phyloP scores from a whole-genome alignment of 2,888 invertebrate species.

The Subacronicta megacephala region DNA sequence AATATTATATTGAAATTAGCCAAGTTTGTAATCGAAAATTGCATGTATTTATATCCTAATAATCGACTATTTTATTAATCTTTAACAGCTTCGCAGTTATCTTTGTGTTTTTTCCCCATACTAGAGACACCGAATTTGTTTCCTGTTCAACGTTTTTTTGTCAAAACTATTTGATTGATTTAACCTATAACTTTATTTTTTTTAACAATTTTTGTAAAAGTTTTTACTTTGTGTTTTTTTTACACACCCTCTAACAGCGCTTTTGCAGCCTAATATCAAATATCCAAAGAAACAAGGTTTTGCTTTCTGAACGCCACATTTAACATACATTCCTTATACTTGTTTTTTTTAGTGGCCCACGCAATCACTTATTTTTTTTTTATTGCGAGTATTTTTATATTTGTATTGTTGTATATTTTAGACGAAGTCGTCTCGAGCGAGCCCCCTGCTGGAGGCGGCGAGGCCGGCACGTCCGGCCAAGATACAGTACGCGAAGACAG shows the following conservation, averaged over 20 bases:
- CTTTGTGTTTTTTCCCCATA: not conserved
- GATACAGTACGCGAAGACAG: constrained; percentile 88
- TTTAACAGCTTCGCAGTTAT: constrained; percentile 22
- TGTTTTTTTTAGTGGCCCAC: not conserved
- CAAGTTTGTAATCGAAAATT: not conserved
- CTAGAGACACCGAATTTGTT: constrained; percentile 1
- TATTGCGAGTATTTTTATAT: too few relatives aligned
- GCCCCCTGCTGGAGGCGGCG: constrained; percentile 80
- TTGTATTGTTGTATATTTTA: constrained; percentile 45
- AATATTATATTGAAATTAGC: too few relatives aligned
- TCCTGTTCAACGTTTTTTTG: not conserved
- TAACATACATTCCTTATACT: not conserved
- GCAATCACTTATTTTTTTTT: too few relatives aligned
- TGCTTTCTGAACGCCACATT: constrained; percentile 19
- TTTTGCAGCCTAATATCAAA: constrained; percentile 19
- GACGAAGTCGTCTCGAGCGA: constrained; percentile 78
- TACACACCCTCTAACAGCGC: constrained; percentile 6
- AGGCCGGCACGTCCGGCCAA: constrained; percentile 77
- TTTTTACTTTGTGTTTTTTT: not conserved
- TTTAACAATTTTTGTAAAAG: too few relatives aligned
- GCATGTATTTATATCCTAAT: constrained; percentile 1
- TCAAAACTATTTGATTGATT: too few relatives aligned
- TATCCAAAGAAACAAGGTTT: not conserved
- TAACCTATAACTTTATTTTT: too few relatives aligned
- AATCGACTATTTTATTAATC: constrained; percentile 26